Evolutionary conservation across 2,797 vertebrate genomes (phyloP), one percentile per base, ranked within the genome.

Genomic region (Thalassophryne amazonica): DNA sequence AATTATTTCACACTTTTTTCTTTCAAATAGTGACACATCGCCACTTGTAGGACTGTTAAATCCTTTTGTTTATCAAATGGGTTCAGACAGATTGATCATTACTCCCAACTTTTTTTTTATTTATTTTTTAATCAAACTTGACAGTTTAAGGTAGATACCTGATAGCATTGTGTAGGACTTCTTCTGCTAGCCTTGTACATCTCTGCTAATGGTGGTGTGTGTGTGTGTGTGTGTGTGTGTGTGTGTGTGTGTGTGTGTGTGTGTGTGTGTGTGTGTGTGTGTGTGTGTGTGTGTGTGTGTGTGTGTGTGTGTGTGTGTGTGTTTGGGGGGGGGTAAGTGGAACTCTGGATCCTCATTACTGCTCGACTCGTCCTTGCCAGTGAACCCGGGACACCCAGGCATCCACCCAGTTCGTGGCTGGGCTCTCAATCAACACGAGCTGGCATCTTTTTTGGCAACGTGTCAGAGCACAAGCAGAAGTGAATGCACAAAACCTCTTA

Each of bases 321-420:
- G n/a, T n/a, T n/a, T n/a, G n/a, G n/a, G n/a, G n/a, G n/a, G n/a
- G n/a, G n/a, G n/a, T n/a, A n/a, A n/a, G n/a, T n/a, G n/a, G 48
- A 45, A 45, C 61, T 81, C 84, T 73, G 75, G 80, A 71, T 75
- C 68, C 81, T 85, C 77, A 81, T 86, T 86, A 78, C 72, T 51
- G 28, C 51, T 66, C 19, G 40, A 54, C 42, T 43, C 49, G 54
- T 36, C 59, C 50, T 63, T 79, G 76, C 75, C 76, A 76, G 57
- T 46, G 68, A 69, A 69, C 54, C 45, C 36, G 51, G 41, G 67
- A 51, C 63, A 51, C 34, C 57, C 56, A 70, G 80, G 71, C 78
- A 69, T 25, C 53, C 50, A 14, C 76, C 76, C 76, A 76, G 74
- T 62, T 68, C 36, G 30, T 75, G 73, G 68, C 70, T 76, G 69